These are phyloP conservation scores for Cenopis cana DNA, from an alignment of 2,888 invertebrate genomes.

Conservation along the genomic window DNA sequence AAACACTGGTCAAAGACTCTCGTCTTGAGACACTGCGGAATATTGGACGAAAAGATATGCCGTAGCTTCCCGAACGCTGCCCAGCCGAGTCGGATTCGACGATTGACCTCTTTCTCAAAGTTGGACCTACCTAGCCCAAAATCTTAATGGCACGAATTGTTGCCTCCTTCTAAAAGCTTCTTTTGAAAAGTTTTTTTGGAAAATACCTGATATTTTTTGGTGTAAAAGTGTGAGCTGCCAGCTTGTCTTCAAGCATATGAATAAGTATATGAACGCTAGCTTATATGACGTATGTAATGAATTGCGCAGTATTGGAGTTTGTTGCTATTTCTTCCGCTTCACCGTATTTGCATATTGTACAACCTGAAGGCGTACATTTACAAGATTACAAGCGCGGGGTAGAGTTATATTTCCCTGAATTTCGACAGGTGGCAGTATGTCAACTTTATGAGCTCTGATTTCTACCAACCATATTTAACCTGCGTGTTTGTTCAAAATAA, in stretches of 20 bases:
- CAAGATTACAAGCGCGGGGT: constrained; percentile 72
- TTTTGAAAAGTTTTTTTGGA: neutral
- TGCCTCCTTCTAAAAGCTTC: too few species aligned
- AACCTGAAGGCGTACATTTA: constrained; percentile 71
- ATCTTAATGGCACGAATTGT: too few species aligned
- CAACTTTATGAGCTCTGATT: constrained; percentile 39
- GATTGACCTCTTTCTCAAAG: too few species aligned
- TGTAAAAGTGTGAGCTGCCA: neutral
- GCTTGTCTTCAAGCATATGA: constrained; percentile 42
- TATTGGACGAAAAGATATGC: too few species aligned
- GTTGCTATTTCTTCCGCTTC: constrained; percentile 69
- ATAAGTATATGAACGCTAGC: constrained; percentile 50
- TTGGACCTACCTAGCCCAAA: too few species aligned
- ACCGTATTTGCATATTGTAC: constrained; percentile 72
- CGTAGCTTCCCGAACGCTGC: too few species aligned
- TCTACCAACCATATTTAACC: constrained; percentile 13
- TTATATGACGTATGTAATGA: constrained; percentile 48
- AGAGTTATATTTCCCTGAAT: constrained; percentile 70
- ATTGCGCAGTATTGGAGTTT: constrained; percentile 52
- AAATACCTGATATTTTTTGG: neutral
- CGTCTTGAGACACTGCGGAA: too few species aligned
- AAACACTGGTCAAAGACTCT: too few species aligned
- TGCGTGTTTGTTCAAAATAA: neutral
- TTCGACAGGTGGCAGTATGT: constrained; percentile 54
- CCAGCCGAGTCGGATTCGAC: too few species aligned